These are phyloP conservation scores for Myioborus miniatus DNA, from an alignment of 2,797 vertebrate genomes.

Conservation along the genomic window DNA sequence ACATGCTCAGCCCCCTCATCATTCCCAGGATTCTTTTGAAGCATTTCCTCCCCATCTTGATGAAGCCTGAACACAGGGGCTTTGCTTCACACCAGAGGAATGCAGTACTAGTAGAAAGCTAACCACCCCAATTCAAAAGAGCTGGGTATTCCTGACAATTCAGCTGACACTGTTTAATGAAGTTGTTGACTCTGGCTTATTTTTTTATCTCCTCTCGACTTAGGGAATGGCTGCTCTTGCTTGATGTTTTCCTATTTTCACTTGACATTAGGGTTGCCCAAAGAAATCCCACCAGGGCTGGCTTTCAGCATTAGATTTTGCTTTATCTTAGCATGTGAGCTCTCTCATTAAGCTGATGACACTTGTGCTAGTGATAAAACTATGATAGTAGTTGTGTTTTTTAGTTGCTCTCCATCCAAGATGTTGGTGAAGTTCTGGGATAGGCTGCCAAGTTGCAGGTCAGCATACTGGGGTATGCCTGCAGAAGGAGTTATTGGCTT, in stretches of 20 bases:
- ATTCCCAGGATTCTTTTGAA: slow-evolving; percentile 25
- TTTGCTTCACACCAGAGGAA: neutral
- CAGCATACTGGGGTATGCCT: neutral
- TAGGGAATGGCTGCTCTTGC: neutral
- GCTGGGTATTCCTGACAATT: neutral
- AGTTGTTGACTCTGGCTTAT: neutral
- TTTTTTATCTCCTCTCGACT: neutral
- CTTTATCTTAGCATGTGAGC: neutral
- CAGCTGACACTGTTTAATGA: neutral
- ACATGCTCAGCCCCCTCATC: neutral
- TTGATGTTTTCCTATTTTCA: neutral
- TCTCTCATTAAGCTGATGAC: neutral
- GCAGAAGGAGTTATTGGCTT: neutral
- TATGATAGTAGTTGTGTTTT: neutral
- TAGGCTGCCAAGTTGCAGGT: neutral
- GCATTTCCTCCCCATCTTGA: neutral
- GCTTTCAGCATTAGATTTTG: neutral
- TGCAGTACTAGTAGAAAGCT: neutral
- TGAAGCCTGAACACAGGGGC: neutral
- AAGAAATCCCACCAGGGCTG: neutral
- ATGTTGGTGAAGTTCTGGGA: neutral
- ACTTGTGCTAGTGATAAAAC: neutral
- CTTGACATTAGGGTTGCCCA: neutral
- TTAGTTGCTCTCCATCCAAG: neutral
- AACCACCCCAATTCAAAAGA: neutral